These are phyloP conservation scores for Hippocampus zosterae DNA, from an alignment of 2,113 vertebrate species.

Conservation along the genomic window DNA sequence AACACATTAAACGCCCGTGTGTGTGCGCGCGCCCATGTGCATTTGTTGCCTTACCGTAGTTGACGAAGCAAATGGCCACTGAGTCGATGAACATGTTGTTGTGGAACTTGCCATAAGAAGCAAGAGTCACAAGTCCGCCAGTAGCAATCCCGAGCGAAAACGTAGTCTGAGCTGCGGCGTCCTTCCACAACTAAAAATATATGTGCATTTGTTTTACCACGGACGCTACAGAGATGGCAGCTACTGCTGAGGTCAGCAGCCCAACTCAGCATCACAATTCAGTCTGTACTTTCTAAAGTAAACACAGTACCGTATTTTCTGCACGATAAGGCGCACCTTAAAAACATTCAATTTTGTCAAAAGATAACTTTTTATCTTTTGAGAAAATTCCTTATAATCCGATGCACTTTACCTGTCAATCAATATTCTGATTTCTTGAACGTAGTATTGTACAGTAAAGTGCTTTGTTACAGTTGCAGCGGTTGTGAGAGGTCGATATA, in stretches of 20 bases:
- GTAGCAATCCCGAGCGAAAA: background rate
- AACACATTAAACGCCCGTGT: background rate
- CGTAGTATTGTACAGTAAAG: too few species aligned
- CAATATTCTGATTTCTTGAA: too few species aligned
- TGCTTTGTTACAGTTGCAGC: too few species aligned
- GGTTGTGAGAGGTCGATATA: too few species aligned
- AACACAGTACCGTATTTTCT: too few species aligned
- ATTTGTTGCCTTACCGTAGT: slow-evolving; percentile 21
- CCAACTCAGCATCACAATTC: background rate
- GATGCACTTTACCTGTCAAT: too few species aligned
- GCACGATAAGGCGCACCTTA: background rate
- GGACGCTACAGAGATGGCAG: background rate
- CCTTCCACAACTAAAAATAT: slow-evolving; percentile 2
- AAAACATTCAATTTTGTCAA: background rate
- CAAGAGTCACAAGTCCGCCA: slow-evolving; percentile 7
- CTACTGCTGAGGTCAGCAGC: background rate
- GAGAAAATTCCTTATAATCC: too few species aligned
- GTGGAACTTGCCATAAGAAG: slow-evolving; percentile 8
- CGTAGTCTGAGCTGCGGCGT: slow-evolving; percentile 2
- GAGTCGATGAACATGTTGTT: slow-evolving; percentile 9
- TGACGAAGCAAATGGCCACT: background rate
- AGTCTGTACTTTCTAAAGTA: background rate
- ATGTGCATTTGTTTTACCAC: background rate
- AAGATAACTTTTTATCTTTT: too few species aligned
- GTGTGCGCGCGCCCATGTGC: background rate